phyloP scores from a whole-genome alignment of 2,888 invertebrate species.

The Osedax fenrisi region DNA sequence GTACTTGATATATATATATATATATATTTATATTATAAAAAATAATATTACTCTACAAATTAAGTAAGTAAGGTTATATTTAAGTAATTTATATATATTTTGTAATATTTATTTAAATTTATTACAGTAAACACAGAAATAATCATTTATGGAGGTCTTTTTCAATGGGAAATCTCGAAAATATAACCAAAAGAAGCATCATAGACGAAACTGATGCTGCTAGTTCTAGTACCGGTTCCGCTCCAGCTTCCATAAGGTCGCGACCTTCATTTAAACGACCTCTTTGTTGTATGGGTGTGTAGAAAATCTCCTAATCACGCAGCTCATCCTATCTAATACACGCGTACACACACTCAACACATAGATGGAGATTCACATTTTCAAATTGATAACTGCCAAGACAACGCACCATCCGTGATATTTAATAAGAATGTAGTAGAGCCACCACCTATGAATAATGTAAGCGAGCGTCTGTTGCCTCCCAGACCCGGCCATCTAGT shows the following conservation, averaged over 20 bases:
- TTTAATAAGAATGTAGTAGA: not conserved
- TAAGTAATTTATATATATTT: constrained; percentile 87
- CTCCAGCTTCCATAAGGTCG: not conserved
- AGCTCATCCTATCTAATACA: no score
- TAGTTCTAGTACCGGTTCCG: not conserved
- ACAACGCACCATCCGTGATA: not conserved
- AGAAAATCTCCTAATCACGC: not conserved
- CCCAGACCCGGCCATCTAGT: not conserved
- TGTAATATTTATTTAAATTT: constrained; percentile 75
- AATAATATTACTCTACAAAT: no score
- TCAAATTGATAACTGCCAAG: not conserved
- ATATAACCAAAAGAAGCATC: not conserved
- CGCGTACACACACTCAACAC: no score
- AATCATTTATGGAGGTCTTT: constrained; percentile 74
- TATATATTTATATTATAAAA: no score
- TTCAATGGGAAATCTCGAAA: constrained; percentile 59
- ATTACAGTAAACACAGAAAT: constrained; percentile 74
- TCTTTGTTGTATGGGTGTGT: not conserved
- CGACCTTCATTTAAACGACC: not conserved
- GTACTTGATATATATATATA: no score
- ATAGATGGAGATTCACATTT: not conserved
- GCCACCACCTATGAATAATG: no score
- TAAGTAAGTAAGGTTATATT: constrained; percentile 82
- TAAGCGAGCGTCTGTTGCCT: not conserved
- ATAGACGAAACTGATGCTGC: not conserved